Conservation (phyloP, 2,888 invertebrate species). For the Lissonota sp. region DNA sequence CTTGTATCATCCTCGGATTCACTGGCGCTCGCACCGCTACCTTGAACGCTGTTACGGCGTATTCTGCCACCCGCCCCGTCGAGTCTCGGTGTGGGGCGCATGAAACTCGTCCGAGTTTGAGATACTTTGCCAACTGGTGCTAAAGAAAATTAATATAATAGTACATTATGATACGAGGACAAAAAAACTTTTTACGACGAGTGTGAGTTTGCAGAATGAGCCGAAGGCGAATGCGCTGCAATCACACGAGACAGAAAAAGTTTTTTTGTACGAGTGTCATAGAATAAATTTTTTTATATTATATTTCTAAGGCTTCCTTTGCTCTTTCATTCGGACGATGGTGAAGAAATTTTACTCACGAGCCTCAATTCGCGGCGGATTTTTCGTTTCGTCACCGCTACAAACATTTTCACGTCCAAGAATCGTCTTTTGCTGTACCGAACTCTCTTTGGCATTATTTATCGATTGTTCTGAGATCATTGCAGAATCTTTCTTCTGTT, state of each 20-base stretch:
- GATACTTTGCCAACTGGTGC: constrained; percentile 86
- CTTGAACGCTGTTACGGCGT: constrained; percentile 88
- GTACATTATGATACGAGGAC: too few species aligned
- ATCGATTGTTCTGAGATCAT: too few species aligned
- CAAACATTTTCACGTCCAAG: too few species aligned
- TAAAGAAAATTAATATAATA: constrained; percentile 55
- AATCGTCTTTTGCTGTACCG: too few species aligned
- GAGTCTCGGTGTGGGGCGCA: constrained; percentile 88
- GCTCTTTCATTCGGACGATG: neutral
- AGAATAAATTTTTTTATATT: neutral
- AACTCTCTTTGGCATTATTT: too few species aligned
- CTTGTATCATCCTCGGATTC: constrained; percentile 88
- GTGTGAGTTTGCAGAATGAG: neutral
- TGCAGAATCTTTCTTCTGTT: too few species aligned
- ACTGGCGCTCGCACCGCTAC: constrained; percentile 84
- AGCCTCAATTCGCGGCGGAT: too few species aligned
- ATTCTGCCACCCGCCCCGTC: constrained; percentile 83
- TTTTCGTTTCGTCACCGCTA: too few species aligned
- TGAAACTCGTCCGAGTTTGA: constrained; percentile 87
- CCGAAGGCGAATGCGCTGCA: too few species aligned
- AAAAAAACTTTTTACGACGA: neutral
- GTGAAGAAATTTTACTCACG: too few species aligned
- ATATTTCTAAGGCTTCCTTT: neutral
- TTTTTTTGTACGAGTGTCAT: neutral
- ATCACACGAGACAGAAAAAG: too few species aligned